These are phyloP conservation scores for Myotis planiceps DNA, from an alignment of 2,797 vertebrate species.

Conservation along the genomic window DNA sequence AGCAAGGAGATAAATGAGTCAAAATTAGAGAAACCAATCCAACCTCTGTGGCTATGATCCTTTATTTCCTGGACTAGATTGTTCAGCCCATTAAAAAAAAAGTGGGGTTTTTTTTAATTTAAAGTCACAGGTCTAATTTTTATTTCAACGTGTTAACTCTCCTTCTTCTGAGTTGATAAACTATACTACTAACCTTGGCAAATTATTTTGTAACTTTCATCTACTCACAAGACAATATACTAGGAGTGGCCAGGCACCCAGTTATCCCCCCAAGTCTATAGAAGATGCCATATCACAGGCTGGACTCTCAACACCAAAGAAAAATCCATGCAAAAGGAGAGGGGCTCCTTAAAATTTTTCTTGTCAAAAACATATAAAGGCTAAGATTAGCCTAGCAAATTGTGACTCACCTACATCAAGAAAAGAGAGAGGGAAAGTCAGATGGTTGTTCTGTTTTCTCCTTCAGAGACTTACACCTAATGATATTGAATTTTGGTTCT, in stretches of 20 bases:
- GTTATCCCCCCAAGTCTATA: background rate
- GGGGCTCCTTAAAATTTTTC: background rate
- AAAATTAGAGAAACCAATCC: background rate
- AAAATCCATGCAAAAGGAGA: background rate
- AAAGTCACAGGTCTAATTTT: background rate
- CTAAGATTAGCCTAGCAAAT: background rate
- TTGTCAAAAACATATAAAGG: background rate
- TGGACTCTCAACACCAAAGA: background rate
- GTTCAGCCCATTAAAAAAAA: background rate
- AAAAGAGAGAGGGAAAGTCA: background rate
- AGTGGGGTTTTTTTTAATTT: background rate
- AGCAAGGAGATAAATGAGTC: slow-evolving; percentile 14
- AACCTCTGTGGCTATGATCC: background rate
- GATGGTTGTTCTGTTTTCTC: background rate
- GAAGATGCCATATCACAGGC: background rate
- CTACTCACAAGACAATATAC: background rate
- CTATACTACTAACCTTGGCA: background rate
- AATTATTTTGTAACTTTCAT: background rate
- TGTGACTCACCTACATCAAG: background rate
- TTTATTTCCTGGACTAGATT: background rate
- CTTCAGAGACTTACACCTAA: background rate
- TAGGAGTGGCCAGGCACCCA: background rate
- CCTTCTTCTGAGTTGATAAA: background rate
- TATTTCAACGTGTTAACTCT: background rate
- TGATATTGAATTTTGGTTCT: background rate